Base-by-base conservation (phyloP, 2,888 invertebrate genomes). In the Campopleginae sp. region DNA sequence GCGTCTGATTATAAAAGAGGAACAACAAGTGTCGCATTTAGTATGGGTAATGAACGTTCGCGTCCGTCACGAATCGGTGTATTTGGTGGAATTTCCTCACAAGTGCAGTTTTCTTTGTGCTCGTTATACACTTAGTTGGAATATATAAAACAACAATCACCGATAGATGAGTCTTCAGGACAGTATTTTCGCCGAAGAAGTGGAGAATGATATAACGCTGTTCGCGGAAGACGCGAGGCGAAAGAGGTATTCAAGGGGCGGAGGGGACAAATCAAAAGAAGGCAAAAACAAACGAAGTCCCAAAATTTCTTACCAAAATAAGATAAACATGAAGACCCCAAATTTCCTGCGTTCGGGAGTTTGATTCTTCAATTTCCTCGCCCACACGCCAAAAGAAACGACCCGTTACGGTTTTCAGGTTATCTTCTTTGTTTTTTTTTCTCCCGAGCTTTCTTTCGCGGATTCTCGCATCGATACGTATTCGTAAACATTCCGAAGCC, bases 121-220 rank as follows among this genome's bases (percentile, higher is more conserved):
- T 51, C 2, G 6, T 38, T 38, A 17, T 19, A 44, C 70, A 65
- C 61, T 63, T 58, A 68, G 42, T 31, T 61, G 54, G 23, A 51
- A 10, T 19, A 4, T 4, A 31, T 54, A 77, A 85, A 75, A 75
- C 86, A 82, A 83, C 84, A 12, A 31, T 61, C 44, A 42, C 31
- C 63, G 79, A 90, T 91, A 91, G 90, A 93, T 93, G 93, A 93
- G 89, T 90, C 89, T 93, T 58, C 92, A 91, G 76, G 92, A 93
- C 85, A 90, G 88, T 85, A 87, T 92, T 33, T 93, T 93, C 86
- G 82, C 89, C 79, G 93, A 93, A 80, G 91, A 93, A 88, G 93
- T 91, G 89, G 93, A 92, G 90, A 88, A 91, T 89, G 93, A 93
- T 88, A 87, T 93, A 87, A 89, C 87, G 80, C 80, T 89, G 61